Evolutionary conservation across 2,797 vertebrate species (phyloP).

Genomic region (Callimico goeldii): DNA sequence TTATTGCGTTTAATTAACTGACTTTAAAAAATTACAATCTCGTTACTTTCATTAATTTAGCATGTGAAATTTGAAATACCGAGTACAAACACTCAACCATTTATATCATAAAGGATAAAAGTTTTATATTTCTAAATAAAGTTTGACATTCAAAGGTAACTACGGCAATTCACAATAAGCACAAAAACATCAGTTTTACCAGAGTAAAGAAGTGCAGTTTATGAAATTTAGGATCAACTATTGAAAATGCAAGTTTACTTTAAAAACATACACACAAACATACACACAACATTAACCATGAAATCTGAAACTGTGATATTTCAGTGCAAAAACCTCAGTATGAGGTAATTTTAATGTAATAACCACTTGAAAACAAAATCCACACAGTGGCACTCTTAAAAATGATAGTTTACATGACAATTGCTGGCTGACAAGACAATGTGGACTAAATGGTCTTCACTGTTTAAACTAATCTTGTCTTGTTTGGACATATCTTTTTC

Average conservation of each 20-base stretch:
- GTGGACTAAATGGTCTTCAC: constrained; percentile 59
- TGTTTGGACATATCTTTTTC: constrained; percentile 65
- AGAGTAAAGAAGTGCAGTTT: constrained; percentile 76
- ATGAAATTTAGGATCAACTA: constrained; percentile 75
- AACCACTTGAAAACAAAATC: constrained; percentile 80
- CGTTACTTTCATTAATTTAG: constrained; percentile 55
- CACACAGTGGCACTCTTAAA: constrained; percentile 80
- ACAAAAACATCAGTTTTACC: constrained; percentile 77
- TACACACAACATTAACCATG: constrained; percentile 70
- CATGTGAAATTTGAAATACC: constrained; percentile 59
- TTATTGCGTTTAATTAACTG: constrained; percentile 65
- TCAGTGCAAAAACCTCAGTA: constrained; percentile 89
- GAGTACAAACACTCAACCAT: constrained; percentile 33
- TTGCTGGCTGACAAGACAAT: constrained; percentile 72
- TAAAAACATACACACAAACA: constrained; percentile 76
- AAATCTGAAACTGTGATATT: constrained; percentile 81
- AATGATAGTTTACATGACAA: constrained; percentile 79
- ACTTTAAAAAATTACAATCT: constrained; percentile 67
- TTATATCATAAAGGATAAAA: constrained; percentile 63
- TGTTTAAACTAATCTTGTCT: constrained; percentile 70
- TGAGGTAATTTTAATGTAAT: constrained; percentile 82
- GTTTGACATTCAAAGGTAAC: constrained; percentile 63
- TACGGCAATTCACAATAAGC: constrained; percentile 73
- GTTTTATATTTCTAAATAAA: constrained; percentile 65
- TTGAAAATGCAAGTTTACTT: constrained; percentile 78